Evolutionary conservation across 2,797 vertebrate species (phyloP), one percentile per base, ranked within the genome.

Genomic region (Typhlichthys subterraneus): DNA sequence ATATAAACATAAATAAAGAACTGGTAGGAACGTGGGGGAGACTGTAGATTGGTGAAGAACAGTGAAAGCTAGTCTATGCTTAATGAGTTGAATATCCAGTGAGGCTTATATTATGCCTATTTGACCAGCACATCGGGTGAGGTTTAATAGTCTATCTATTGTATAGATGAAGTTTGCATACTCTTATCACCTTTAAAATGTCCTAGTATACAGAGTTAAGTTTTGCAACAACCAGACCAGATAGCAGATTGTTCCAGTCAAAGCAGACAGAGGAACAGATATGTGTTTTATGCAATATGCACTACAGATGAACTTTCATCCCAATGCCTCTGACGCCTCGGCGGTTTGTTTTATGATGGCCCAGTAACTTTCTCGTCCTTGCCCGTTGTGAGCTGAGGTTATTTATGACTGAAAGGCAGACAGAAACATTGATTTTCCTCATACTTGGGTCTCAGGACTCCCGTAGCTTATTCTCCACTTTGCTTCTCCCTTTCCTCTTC

Each of bases 181-280:
- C 33, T 38, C 33, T 38, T 38, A 38, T 38, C 33, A 38, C 3
- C 33, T 38, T 38, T 38, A 9, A 38, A 8, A 38, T 9, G 33
- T 9, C 33, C 33, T 38, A 38, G 33, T 38, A 9, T 38, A 38
- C 8, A 38, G 0, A 38, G 33, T 38, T 38, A 38, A 6, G 33
- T 38, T 38, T 38, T 38, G 33, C 33, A 38, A 38, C 33, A 8
- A 38, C 33, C 33, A 38, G 5, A 6, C 53, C 12, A 31, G 7
- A 23, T 23, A 49, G 29, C 48, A 51, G 33, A 65, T 12, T 4
- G n/a, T 61, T 65, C 58, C 67, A 4, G 49, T 70, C 52, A 48
- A 5, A 3, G 9, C 23, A 45, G 23, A 17, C 0, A 1, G 7
- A 38, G 4, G 46, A 19, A 48, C 11, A 23, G 56, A 29, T 38